Evolutionary conservation across 2,888 invertebrate species (phyloP).

Genomic region (Archips xylosteana): DNA sequence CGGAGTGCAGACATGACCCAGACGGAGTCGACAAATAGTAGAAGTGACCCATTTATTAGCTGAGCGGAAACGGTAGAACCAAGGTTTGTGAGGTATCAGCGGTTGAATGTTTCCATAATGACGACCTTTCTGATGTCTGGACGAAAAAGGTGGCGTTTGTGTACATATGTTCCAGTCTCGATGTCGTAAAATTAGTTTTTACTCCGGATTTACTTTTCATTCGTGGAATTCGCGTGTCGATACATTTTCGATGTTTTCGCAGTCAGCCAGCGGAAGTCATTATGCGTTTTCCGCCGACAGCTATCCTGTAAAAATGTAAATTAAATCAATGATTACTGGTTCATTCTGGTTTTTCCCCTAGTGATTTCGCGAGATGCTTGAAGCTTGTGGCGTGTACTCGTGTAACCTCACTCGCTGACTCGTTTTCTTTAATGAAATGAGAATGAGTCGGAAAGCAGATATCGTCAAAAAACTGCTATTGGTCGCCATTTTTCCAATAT

Average conservation of each 20-base stretch:
- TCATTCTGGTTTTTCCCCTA: slow-evolving; percentile 59
- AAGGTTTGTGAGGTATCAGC: no score
- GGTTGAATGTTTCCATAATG: no score
- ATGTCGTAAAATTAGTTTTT: slow-evolving; percentile 30
- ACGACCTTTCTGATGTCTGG: no score
- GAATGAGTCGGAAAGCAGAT: no score
- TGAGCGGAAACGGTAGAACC: no score
- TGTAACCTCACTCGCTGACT: slow-evolving; percentile 45
- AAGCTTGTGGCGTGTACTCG: slow-evolving; percentile 44
- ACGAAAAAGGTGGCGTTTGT: no score
- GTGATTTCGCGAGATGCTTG: slow-evolving; percentile 44
- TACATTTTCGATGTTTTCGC: slow-evolving; percentile 77
- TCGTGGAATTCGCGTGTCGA: slow-evolving; percentile 49
- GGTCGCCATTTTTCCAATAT: no score
- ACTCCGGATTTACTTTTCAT: slow-evolving; percentile 17
- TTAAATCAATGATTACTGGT: slow-evolving; percentile 74
- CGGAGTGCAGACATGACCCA: no score
- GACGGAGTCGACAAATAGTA: no score
- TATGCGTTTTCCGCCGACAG: slow-evolving; percentile 80
- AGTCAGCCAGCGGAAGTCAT: slow-evolving; percentile 79
- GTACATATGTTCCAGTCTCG: slow-evolving; percentile 8
- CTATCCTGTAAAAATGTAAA: slow-evolving; percentile 79
- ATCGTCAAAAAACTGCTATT: no score
- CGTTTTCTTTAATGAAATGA: slow-evolving; percentile 43
- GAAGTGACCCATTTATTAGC: no score